Evolutionary conservation across 2,797 vertebrate species (phyloP), one percentile per base, ranked within the genome.

Genomic region (Coccyzus lansbergi): DNA sequence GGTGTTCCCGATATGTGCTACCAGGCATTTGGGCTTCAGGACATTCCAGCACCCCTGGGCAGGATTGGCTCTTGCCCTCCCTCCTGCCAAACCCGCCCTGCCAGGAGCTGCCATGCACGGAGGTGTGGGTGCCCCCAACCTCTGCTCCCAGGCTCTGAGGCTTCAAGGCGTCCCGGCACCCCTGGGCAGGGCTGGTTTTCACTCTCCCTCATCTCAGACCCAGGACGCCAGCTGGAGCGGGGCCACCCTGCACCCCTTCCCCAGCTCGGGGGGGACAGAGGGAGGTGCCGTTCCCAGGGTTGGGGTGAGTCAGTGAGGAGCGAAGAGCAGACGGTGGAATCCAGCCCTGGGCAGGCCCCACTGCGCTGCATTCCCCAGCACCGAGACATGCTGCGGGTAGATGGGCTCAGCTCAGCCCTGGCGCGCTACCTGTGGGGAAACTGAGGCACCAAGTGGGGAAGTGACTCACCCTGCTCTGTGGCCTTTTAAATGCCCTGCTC

Each of bases 401-500:
- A 48, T 9, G 4, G 67, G 42, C 64, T 70, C 69, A 5, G 83
- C 64, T 75, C 88, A 79, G 18, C 59, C 36, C 55, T 10, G 0
- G 52, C 5, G 2, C 14, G 3, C 28, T n/a, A 38, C 60, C 62
- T 31, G 49, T 40, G 67, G 91, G 93, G 93, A 92, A 92, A 94
- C 89, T 72, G 81, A 94, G 92, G 94, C 76, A 88, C 69, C 0
- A 7, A 7, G 28, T 18, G 8, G 95, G 94, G 96, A 95, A 90
- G 88, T 96, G 96, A 95, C 77, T 96, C 95, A 96, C 44, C 2
- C 67, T 62, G 59, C 67, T 31, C 63, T 13, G 77, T 22, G 83
- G 92, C 89, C 94, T 87, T 84, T 44, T 92, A 91, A 93, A 74
- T 86, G 59, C 69, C 55, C 88, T 89, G 82, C 89, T 91, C 84